Evolutionary conservation across 2,113 vertebrate species (phyloP).

Genomic region (Pithys albifrons): DNA sequence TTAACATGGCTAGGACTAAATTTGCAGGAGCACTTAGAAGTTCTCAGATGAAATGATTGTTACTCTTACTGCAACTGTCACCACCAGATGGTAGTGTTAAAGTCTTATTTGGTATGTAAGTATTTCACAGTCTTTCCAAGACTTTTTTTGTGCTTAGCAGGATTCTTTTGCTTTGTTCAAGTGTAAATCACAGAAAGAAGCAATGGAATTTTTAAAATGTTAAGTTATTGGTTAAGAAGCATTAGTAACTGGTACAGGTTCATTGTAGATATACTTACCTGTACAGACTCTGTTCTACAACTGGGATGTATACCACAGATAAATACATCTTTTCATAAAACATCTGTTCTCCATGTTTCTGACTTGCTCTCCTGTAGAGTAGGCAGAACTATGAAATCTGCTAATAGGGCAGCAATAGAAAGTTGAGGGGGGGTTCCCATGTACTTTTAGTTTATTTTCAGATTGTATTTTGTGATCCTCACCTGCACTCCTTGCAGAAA

Average conservation of each 20-base stretch:
- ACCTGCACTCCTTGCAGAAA: background rate
- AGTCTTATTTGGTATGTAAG: background rate
- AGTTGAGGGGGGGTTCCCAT: accelerated
- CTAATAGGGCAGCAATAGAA: background rate
- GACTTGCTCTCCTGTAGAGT: background rate
- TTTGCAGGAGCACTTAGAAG: background rate
- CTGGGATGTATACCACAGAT: background rate
- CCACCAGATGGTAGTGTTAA: background rate
- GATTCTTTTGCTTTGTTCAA: background rate
- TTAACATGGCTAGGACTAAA: background rate
- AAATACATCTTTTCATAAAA: background rate
- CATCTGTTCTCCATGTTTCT: background rate
- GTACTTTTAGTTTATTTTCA: background rate
- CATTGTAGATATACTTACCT: background rate
- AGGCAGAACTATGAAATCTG: background rate
- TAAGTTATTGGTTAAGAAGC: background rate
- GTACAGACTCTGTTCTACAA: background rate
- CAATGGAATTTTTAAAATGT: background rate
- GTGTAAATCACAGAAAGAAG: background rate
- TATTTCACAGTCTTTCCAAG: background rate
- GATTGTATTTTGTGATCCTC: background rate
- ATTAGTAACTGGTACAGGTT: background rate
- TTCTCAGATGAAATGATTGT: background rate
- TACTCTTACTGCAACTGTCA: background rate
- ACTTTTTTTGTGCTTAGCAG: background rate